Conservation (phyloP, 2,888 invertebrate species). For the Chalcosyrphus nemorum region DNA sequence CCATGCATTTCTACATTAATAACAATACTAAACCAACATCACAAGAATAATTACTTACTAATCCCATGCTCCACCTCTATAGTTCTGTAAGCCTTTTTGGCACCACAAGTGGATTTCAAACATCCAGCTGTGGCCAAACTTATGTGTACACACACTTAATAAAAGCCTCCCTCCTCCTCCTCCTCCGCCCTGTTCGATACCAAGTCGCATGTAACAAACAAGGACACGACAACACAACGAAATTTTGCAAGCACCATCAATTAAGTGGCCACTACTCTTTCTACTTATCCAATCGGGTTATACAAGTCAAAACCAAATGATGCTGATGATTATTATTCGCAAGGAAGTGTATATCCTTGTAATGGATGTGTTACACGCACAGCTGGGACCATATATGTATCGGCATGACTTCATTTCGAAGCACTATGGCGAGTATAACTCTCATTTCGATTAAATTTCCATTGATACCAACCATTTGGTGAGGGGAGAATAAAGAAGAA, state of each 20-base stretch:
- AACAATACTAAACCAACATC: slow-evolving; percentile 13
- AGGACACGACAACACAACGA: slow-evolving; percentile 13
- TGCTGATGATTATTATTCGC: slow-evolving; percentile 27
- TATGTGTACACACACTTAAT: slow-evolving; percentile 7
- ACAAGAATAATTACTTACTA: slow-evolving; percentile 32
- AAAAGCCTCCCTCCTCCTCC: not conserved
- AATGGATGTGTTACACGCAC: slow-evolving; percentile 29
- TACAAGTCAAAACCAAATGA: slow-evolving; percentile 10
- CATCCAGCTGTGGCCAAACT: not conserved
- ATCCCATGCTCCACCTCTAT: not conserved
- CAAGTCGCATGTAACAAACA: no score
- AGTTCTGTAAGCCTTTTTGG: slow-evolving; percentile 1
- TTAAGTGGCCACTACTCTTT: slow-evolving; percentile 7
- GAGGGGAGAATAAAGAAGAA: slow-evolving; percentile 15
- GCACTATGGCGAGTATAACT: not conserved
- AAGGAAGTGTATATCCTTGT: slow-evolving; percentile 45
- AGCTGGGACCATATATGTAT: not conserved
- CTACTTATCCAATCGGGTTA: not conserved
- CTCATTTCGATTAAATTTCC: slow-evolving; percentile 43
- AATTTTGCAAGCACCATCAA: slow-evolving; percentile 24
- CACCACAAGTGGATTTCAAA: not conserved
- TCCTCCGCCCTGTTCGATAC: no score
- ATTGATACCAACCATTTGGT: slow-evolving; percentile 39
- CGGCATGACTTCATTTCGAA: not conserved
- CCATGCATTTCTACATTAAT: no score